Conservation (phyloP, 2,888 invertebrate genomes). For the Cataglyphis livida region DNA sequence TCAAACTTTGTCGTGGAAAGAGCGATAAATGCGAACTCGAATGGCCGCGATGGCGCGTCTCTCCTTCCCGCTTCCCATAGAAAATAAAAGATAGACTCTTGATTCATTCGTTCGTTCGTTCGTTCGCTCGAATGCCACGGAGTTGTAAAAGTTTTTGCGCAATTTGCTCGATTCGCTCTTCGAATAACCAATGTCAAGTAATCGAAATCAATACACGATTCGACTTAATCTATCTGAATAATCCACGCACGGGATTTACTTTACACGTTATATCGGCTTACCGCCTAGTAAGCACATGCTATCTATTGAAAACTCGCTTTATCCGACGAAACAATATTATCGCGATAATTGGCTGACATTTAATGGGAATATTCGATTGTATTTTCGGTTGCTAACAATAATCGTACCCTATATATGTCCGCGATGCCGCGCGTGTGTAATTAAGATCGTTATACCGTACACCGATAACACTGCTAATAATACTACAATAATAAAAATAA, state of each 20-base stretch:
- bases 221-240: constrained; percentile 29
- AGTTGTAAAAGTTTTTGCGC: constrained; percentile 18
- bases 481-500: constrained; percentile 34
- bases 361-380: constrained; percentile 41
- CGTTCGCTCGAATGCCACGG: constrained; percentile 15
- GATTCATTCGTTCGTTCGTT: not conserved
- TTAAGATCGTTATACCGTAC: constrained; percentile 23
- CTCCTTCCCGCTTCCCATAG: not conserved
- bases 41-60: constrained; percentile 17
- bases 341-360: constrained; percentile 51
- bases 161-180: constrained; percentile 28
- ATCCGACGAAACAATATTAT: constrained; percentile 38
- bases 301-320: constrained; percentile 40
- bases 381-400: constrained; percentile 35
- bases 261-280: constrained; percentile 12
- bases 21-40: constrained; percentile 70
- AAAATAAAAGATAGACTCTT: constrained; percentile 30
- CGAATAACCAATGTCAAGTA: constrained; percentile 40
- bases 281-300: not conserved
- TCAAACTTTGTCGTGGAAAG: constrained; percentile 71
- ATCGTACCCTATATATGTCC: not conserved
- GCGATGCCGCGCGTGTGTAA: constrained; percentile 26
- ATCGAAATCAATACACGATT: constrained; percentile 17
- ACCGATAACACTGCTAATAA: constrained; percentile 17
- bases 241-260: constrained; percentile 20